Conservation (phyloP, 2,888 invertebrate species). For the Listrodromus nycthemerus region DNA sequence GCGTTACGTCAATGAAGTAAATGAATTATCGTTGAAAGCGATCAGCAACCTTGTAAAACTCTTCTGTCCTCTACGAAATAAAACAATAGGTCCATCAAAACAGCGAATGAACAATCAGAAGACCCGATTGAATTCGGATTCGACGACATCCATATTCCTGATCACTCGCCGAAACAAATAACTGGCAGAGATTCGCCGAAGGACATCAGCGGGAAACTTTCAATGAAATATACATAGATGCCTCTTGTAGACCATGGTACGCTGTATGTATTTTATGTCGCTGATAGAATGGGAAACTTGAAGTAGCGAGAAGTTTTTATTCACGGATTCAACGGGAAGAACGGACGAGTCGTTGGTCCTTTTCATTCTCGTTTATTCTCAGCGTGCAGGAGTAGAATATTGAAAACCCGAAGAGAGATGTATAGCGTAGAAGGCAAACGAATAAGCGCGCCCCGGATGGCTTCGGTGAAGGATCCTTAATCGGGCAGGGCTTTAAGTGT, state of each 20-base stretch:
- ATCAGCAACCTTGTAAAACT: neutral
- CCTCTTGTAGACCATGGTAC: neutral
- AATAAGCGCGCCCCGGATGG: slow-evolving; percentile 48
- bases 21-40: neutral
- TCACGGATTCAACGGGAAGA: slow-evolving; percentile 25
- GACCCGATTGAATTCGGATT: slow-evolving; percentile 24
- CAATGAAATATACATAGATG: slow-evolving; percentile 1
- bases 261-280: slow-evolving; percentile 27
- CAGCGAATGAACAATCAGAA: neutral
- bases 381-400: slow-evolving; percentile 27
- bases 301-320: slow-evolving; percentile 48
- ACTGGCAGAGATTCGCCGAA: neutral
- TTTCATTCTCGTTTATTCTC: slow-evolving; percentile 7
- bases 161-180: slow-evolving; percentile 25
- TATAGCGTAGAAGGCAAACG: slow-evolving; percentile 24
- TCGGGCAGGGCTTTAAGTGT: slow-evolving; percentile 70
- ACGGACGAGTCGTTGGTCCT: neutral
- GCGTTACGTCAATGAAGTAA: neutral
- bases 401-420: slow-evolving; percentile 38
- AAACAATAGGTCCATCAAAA: slow-evolving; percentile 10
- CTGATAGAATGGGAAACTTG: slow-evolving; percentile 37
- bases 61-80: neutral
- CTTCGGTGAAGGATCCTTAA: slow-evolving; percentile 70
- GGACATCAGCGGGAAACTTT: neutral
- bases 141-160: neutral